These are phyloP conservation scores for Sturnus vulgaris DNA, from an alignment of 2,113 vertebrate species.

Conservation along the genomic window DNA sequence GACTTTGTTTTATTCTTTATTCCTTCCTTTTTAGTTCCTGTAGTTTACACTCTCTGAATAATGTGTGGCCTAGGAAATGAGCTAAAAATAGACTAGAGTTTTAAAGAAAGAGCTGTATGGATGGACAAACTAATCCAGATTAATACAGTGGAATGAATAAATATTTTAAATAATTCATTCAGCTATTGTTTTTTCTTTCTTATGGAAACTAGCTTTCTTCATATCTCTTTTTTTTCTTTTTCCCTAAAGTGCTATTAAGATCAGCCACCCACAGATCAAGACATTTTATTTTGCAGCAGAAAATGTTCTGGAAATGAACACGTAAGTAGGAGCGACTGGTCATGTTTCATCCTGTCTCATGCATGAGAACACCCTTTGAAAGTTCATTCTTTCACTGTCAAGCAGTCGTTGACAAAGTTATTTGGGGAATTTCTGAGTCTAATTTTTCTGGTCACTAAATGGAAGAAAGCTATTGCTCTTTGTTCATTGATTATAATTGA, in stretches of 20 bases:
- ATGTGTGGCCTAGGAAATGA: background rate
- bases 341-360: background rate
- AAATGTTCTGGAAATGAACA: slow-evolving; percentile 88
- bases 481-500: background rate
- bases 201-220: background rate
- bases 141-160: background rate
- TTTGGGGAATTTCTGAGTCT: background rate
- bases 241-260: slow-evolving; percentile 88
- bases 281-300: slow-evolving; percentile 97
- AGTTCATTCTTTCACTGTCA: background rate
- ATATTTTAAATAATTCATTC: background rate
- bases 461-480: background rate
- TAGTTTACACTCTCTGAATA: background rate
- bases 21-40: background rate
- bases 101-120: background rate
- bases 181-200: background rate
- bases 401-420: background rate
- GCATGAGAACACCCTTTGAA: background rate
- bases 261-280: slow-evolving; percentile 91
- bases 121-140: background rate
- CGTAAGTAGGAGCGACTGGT: slow-evolving; percentile 76
- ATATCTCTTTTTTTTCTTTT: background rate
- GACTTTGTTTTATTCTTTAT: background rate
- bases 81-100: background rate
- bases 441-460: background rate